Evolutionary conservation across 2,113 vertebrate species (phyloP).

Genomic region (Emydura subglobosa): DNA sequence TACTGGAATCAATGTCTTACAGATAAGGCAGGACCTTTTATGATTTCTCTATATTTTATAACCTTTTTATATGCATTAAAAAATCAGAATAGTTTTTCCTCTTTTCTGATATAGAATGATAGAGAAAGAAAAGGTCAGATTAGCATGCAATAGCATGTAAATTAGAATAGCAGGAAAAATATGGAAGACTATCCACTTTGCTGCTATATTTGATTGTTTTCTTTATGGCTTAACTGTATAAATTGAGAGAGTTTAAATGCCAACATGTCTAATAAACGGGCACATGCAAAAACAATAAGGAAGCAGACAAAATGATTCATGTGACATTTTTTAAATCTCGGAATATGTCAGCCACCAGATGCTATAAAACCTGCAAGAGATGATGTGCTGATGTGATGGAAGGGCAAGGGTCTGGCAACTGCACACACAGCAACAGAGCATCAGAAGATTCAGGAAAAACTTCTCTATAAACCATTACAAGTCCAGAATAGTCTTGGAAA

Average conservation of each 20-base stretch:
- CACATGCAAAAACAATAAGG: slow-evolving; percentile 45
- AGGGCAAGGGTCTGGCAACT: slow-evolving; percentile 49
- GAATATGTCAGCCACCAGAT: slow-evolving; percentile 68
- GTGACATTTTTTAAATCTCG: slow-evolving; percentile 60
- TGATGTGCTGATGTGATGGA: slow-evolving; percentile 27
- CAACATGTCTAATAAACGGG: slow-evolving; percentile 52
- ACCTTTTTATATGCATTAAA: not conserved
- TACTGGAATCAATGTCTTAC: not conserved
- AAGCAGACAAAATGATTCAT: slow-evolving; percentile 68
- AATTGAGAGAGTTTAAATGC: slow-evolving; percentile 55
- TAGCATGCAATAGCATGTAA: not conserved
- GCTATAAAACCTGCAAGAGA: slow-evolving; percentile 60
- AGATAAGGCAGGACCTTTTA: not conserved
- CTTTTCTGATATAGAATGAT: not conserved
- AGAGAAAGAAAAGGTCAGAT: not conserved
- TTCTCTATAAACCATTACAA: not conserved
- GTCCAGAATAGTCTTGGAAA: not conserved
- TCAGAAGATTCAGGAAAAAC: not conserved
- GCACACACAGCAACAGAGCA: not conserved
- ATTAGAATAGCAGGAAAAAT: slow-evolving; percentile 18
- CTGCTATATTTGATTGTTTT: slow-evolving; percentile 58
- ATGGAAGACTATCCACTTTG: not conserved
- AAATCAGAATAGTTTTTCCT: not conserved
- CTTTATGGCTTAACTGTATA: slow-evolving; percentile 31
- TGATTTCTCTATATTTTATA: slow-evolving; percentile 24